Conservation (phyloP, 2,797 vertebrate genomes). For the Eleutherodactylus coqui region DNA sequence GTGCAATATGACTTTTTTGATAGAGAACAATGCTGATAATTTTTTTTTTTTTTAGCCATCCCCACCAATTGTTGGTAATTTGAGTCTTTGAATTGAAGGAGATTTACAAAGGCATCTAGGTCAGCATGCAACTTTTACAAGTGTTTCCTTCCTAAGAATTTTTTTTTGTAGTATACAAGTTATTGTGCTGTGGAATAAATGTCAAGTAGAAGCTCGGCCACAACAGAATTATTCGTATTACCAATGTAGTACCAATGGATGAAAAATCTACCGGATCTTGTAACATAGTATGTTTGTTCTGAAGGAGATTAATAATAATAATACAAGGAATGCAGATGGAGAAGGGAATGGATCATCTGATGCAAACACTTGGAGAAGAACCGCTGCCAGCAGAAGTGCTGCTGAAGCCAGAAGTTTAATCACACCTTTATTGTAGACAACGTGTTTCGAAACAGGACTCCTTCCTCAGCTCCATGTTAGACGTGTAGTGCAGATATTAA, state of each 20-base stretch:
- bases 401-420: too few species aligned
- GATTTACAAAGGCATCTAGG: neutral
- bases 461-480: too few species aligned
- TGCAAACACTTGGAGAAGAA: too few species aligned
- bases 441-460: too few species aligned
- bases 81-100: neutral
- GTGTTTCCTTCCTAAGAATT: neutral
- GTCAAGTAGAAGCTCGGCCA: neutral
- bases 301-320: neutral
- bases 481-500: too few species aligned
- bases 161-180: neutral
- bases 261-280: neutral
- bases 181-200: neutral
- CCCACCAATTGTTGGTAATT: neutral
- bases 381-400: too few species aligned
- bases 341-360: too few species aligned
- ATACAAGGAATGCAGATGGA: too few species aligned
- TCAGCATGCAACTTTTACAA: neutral
- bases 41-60: neutral
- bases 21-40: neutral
- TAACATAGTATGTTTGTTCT: neutral
- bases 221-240: neutral
- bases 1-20: slow-evolving; percentile 36
- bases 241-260: neutral
- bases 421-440: too few species aligned